Conservation (phyloP, 1,140 invertebrate genomes). For the Steinernema feltiae region DNA sequence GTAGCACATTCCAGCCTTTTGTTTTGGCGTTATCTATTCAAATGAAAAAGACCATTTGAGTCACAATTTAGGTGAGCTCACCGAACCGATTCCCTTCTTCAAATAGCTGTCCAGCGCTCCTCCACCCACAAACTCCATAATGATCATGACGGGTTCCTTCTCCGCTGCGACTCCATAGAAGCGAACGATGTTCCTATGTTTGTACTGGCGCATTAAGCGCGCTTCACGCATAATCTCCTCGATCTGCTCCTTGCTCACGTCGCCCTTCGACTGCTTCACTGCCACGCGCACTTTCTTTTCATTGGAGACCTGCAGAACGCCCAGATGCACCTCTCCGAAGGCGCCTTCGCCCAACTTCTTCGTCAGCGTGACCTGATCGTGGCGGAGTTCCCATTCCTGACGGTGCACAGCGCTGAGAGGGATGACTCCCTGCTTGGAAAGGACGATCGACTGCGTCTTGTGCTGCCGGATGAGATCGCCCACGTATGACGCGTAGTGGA, state of each 20-base stretch:
- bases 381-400: conserved; percentile 89
- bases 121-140: conserved; percentile 21
- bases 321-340: conserved; percentile 92
- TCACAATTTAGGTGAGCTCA: background rate
- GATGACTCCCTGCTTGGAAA: background rate
- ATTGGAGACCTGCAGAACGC: background rate
- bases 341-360: conserved; percentile 97
- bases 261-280: conserved; percentile 83
- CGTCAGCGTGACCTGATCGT: conserved; percentile 82
- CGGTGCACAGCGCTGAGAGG: background rate
- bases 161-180: conserved; percentile 36
- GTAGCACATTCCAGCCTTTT: conserved; percentile 40
- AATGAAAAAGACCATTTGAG: background rate
- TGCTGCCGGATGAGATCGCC: background rate
- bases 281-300: conserved; percentile 67
- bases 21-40: background rate
- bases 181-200: conserved; percentile 35
- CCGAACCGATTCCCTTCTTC: conserved; percentile 28
- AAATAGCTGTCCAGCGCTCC: conserved; percentile 26
- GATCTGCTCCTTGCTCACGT: conserved; percentile 86
- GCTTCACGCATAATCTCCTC: conserved; percentile 70
- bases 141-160: conserved; percentile 29
- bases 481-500: background rate
- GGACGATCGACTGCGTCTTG: background rate
- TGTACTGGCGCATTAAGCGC: conserved; percentile 32